Evolutionary conservation across 2,888 invertebrate species (phyloP).

Genomic region (Patella ulyssiponensis): DNA sequence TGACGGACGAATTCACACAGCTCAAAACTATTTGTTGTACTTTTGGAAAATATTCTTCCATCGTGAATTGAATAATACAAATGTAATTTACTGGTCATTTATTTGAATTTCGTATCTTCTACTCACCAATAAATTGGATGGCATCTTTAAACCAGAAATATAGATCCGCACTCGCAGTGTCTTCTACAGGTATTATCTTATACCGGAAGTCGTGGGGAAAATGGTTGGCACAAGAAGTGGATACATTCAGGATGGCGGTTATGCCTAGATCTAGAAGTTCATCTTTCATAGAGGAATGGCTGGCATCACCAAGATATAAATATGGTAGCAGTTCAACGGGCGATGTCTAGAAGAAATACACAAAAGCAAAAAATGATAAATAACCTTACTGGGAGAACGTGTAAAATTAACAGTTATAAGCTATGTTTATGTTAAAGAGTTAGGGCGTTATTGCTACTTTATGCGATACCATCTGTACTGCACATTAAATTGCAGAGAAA

Average conservation of each 20-base stretch:
- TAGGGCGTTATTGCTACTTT: too few species aligned
- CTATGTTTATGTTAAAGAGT: too few species aligned
- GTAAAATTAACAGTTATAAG: too few species aligned
- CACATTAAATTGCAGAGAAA: too few species aligned
- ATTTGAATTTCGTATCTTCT: too few species aligned
- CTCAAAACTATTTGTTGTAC: too few species aligned
- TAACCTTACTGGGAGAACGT: too few species aligned
- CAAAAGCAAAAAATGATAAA: not conserved
- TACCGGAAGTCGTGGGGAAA: conserved; percentile 62
- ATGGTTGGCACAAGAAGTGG: conserved; percentile 57
- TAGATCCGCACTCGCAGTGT: conserved; percentile 69
- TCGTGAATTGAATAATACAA: too few species aligned
- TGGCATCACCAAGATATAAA: conserved; percentile 64
- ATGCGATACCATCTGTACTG: too few species aligned
- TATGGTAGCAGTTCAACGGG: conserved; percentile 64
- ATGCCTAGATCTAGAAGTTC: conserved; percentile 63
- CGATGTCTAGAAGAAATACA: conserved; percentile 51
- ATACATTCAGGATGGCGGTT: conserved; percentile 72
- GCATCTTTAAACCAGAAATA: conserved; percentile 70
- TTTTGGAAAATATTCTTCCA: too few species aligned
- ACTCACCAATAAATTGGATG: conserved; percentile 71
- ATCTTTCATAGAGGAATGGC: conserved; percentile 54
- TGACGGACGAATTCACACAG: too few species aligned
- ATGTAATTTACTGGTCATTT: too few species aligned
- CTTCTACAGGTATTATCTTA: conserved; percentile 71